Base-by-base conservation (phyloP, 1,140 invertebrate genomes). In the Eubasilissa regina region DNA sequence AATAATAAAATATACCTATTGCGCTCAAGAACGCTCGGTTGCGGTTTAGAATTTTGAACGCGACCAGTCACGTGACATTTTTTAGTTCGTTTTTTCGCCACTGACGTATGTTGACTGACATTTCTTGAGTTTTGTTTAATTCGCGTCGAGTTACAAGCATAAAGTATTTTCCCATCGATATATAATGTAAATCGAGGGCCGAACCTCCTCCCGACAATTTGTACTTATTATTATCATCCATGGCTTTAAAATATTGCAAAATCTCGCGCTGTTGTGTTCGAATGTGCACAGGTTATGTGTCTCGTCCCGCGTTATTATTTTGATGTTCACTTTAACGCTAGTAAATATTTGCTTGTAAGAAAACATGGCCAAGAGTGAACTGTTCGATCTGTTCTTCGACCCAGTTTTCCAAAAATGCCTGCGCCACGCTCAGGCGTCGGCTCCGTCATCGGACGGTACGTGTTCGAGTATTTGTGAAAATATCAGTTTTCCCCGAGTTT, bases 331-430 rank as follows among this genome's bases (percentile, higher is more conserved):
- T 48, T n/a, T 60, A 13, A 8, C 35, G 7, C 17, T 47, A 45
- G 21, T 19, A 35, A 75, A 53, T 47, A 15, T 3, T 15, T 6
- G 12, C 21, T 35, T 64, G 6, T 58, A 47, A 13, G 17, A 68
- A 77, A 77, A 77, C 84, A 90, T 90, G 89, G 87, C 88, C 83
- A 86, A 86, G 82, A 88, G 85, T 81, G 89, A 90, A 83, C 84
- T 90, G 79, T 89, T 89, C 81, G 88, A 89, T 86, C 85, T 90
- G 77, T 90, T 89, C 85, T 90, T 90, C 75, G 88, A 90, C 84
- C 89, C 89, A 53, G 86, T 90, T 21, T 90, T 90, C 83, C 89
- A 89, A 87, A 89, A 89, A 84, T 90, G 89, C 83, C 86, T 90
- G 80, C 86, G 85, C 84, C 88, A 90, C 84, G 89, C 88, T 6